Evolutionary conservation across 2,888 invertebrate species (phyloP).

Genomic region (Leptopilina syphax): DNA sequence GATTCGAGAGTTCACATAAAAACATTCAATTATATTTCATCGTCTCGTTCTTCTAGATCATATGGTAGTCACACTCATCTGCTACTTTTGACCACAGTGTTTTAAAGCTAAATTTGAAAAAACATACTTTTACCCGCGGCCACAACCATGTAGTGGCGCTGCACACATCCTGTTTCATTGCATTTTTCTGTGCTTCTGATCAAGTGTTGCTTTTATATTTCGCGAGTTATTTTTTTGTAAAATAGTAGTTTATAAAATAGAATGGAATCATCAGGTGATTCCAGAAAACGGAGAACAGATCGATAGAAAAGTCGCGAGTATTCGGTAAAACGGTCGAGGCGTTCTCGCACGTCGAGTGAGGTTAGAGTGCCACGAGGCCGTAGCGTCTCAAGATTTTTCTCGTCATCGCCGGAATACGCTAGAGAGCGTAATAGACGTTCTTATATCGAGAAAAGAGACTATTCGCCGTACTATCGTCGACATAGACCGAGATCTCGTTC

Average conservation of each 20-base stretch:
- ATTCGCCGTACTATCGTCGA: neutral
- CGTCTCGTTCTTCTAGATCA: neutral
- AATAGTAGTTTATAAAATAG: neutral
- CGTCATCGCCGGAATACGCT: no score
- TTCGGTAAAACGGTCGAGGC: neutral
- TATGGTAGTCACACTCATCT: slow-evolving; percentile 7
- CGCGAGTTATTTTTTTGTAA: neutral
- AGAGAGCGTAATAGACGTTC: no score
- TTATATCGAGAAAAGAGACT: no score
- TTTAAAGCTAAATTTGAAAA: neutral
- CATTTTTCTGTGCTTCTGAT: slow-evolving; percentile 7
- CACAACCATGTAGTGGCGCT: neutral
- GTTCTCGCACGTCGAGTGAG: neutral
- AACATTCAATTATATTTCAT: neutral
- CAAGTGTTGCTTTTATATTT: neutral
- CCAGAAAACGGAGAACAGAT: neutral
- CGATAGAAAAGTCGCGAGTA: neutral
- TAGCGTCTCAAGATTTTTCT: neutral
- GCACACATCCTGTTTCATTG: neutral
- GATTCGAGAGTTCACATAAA: no score
- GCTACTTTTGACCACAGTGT: neutral
- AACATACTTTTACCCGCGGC: neutral
- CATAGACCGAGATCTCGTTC: neutral
- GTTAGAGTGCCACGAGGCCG: neutral
- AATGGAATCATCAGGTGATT: neutral